Percentiles rank a stretch among this genome's conserved stretches.
These are phyloP conservation scores for Chirona hameri DNA, from an alignment of 2,888 invertebrate species.

Conservation along the genomic window DNA sequence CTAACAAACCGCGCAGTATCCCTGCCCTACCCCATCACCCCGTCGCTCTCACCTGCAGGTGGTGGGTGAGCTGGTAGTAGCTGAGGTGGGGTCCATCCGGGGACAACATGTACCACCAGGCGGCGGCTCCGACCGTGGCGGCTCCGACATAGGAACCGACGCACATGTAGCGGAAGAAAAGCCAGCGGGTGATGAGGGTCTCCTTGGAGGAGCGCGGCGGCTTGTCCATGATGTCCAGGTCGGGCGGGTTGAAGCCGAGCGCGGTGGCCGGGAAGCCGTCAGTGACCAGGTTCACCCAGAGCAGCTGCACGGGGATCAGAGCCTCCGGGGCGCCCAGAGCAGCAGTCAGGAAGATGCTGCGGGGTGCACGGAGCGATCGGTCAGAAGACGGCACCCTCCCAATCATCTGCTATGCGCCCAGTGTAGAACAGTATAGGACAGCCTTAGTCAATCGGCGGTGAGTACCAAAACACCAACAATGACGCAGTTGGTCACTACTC, in stretches of 20 bases:
- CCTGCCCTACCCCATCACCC: background rate
- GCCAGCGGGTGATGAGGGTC: slow-evolving; percentile 98
- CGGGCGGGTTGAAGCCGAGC: slow-evolving; percentile 99
- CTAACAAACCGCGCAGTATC: background rate
- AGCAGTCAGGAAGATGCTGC: slow-evolving; percentile 94
- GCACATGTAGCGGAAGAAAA: slow-evolving; percentile 95
- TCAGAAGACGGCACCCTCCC: too few relatives aligned
- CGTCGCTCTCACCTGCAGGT: slow-evolving; percentile 45
- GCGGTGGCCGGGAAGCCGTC: slow-evolving; percentile 76
- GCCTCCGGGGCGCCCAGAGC: slow-evolving; percentile 99
- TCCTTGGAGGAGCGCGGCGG: slow-evolving; percentile 97
- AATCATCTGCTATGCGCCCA: too few relatives aligned
- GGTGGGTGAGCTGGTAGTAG: slow-evolving; percentile 78
- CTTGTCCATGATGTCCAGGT: slow-evolving; percentile 99
- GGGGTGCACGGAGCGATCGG: background rate
- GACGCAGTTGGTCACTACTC: too few relatives aligned
- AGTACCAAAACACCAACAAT: too few relatives aligned
- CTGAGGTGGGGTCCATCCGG: slow-evolving; percentile 88
- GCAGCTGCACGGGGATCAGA: slow-evolving; percentile 96
- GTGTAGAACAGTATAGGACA: too few relatives aligned
- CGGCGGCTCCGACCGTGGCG: slow-evolving; percentile 96
- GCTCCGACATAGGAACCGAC: slow-evolving; percentile 77
- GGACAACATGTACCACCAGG: slow-evolving; percentile 99
- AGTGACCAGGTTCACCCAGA: slow-evolving; percentile 99
- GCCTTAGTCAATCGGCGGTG: too few relatives aligned